Base-by-base conservation (phyloP, 1,140 invertebrate species). In the Formica selysi region DNA sequence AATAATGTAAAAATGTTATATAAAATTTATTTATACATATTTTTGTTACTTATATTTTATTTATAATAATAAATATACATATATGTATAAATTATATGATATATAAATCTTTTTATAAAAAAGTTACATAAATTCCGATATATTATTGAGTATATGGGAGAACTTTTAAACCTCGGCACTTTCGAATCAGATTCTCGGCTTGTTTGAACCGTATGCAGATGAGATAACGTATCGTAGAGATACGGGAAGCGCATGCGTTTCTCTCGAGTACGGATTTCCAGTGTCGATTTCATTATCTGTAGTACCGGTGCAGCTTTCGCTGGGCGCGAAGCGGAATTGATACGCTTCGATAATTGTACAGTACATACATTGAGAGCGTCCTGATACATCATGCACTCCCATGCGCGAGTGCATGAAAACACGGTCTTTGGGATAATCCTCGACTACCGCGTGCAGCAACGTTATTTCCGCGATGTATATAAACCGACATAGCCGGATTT, bases 381-480 rank as follows among this genome's bases (percentile, higher is more conserved):
- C 67, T 32, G 51, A 62, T 48, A 59, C 11, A 44, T 54, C 38
- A 41, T 87, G 57, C 70, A 79, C 48, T 38, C 19, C 68, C 26
- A 65, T 26, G 26, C 29, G 59, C 57, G 38, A 51, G 84, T 61
- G 32, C 41, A 51, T 32, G 85, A 76, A 73, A 87, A 76, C 54
- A 67, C 62, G 44, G 54, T 44, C 61, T 76, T 51, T 16, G 19
- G 51, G 36, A 38, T 87, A 85, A 87, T 41, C 71, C 54, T 44
- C 67, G 74, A 67, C 81, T 67, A 36, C 51, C 41, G 62, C 36
- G 44, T 32, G 62, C 36, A 36, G 38, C 7, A 44, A 19, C 76
- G 29, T 71, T 70, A 87, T 88, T 88, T 88, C 86, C 86, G 68
- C 44, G 54, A 26, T 70, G 59, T 38, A 36, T 73, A 36, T 80